These are phyloP conservation scores for Pycnonotus jocosus DNA, from an alignment of 2,113 vertebrate genomes.

Conservation along the genomic window DNA sequence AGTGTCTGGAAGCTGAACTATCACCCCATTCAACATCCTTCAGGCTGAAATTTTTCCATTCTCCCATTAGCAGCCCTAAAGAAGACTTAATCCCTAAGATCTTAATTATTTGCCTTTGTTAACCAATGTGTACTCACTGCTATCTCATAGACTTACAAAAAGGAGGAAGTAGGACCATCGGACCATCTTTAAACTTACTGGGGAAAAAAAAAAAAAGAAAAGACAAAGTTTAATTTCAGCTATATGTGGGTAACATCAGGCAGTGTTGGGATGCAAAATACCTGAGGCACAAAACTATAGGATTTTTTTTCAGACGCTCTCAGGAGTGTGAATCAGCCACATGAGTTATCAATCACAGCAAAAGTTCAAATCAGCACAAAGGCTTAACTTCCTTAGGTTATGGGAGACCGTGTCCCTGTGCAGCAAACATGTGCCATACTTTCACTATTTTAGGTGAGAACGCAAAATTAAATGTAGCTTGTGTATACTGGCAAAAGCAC, in stretches of 20 bases:
- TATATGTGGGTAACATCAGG: background rate
- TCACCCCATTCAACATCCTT: background rate
- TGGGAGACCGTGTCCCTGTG: background rate
- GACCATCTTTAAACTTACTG: background rate
- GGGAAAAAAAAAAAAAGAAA: background rate
- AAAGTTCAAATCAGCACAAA: background rate
- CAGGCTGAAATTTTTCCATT: background rate
- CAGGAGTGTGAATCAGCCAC: background rate
- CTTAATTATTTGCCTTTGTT: background rate
- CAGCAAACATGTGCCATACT: background rate
- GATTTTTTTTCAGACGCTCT: background rate
- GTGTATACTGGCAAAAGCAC: background rate
- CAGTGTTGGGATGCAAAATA: background rate
- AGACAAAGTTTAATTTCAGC: background rate
- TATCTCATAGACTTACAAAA: background rate
- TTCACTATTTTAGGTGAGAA: background rate
- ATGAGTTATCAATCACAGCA: background rate
- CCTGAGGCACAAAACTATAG: background rate
- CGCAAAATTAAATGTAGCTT: background rate
- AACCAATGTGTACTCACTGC: background rate
- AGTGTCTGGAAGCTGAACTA: background rate
- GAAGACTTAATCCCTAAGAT: background rate
- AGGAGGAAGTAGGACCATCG: background rate
- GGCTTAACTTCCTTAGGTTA: background rate
- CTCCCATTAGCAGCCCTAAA: background rate